Evolutionary conservation across 2,113 vertebrate species (phyloP), one percentile per base, ranked within the genome.

Genomic region (Gallinago undulata): DNA sequence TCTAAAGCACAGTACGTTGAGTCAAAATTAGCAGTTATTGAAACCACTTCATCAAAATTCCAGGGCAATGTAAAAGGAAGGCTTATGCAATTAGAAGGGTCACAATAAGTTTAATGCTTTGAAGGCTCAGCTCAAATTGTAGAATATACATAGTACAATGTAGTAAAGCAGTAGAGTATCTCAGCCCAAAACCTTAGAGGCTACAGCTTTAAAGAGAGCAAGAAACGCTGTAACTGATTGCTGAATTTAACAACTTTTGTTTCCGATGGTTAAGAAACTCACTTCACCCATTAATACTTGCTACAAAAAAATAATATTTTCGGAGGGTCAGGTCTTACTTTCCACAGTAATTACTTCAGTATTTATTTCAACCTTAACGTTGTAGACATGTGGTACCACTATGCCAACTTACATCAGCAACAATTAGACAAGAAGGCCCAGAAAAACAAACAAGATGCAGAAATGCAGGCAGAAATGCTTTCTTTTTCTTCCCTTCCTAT

Each of bases 1-100:
- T 95, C 92, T 90, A 95, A 97, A 96, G 95, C 91, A 81, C 94
- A 82, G 92, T 39, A 37, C 4, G 15, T 41, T 59, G 72, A 95
- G 91, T 84, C 79, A 94, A 88, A 96, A 97, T 67, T 68, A 96
- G 67, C 84, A 96, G 90, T 96, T 94, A 89, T 39, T 85, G 66
- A 93, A 97, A 95, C 80, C 73, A 78, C 64, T 68, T 70, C 89
- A 84, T 93, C 94, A 74, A 90, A 94, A 97, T 96, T 96, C 81
- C 50, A 47, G 41, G 41, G 51, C 84, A 94, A 92, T 31, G 41
- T 64, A 69, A 96, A 94, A 96, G 90, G 73, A 84, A 89, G 66
- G 60, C 39, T 94, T 67, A 48, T 68, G 87, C 75, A 90, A 90
- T 97, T 92, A 83, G 43, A 90, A 93, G 24, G 23, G 30, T 91